Evolutionary conservation across 2,797 vertebrate species (phyloP).

Genomic region (Petrocephalus sullivani): DNA sequence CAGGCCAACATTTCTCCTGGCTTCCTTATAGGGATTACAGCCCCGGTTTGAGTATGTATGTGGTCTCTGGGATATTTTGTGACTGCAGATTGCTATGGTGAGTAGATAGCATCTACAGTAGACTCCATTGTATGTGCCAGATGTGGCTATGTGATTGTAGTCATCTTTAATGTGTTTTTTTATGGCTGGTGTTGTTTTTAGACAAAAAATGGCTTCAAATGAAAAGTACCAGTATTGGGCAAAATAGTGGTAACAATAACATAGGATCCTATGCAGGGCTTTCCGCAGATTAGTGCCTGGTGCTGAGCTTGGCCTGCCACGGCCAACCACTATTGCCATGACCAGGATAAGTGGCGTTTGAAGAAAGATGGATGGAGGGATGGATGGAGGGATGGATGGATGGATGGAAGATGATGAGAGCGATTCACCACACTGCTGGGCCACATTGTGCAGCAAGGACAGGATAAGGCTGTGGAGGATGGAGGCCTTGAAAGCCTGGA

Average conservation of each 20-base stretch:
- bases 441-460: background rate
- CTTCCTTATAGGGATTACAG: background rate
- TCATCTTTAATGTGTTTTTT: background rate
- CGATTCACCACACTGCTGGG: background rate
- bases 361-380: background rate
- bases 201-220: background rate
- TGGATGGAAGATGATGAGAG: background rate
- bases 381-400: background rate
- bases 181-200: background rate
- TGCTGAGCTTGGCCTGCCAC: background rate
- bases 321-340: background rate
- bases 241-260: background rate
- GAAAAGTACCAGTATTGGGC: background rate
- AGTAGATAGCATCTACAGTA: background rate
- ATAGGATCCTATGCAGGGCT: background rate
- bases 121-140: background rate
- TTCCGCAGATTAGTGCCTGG: background rate
- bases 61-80: background rate
- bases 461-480: background rate
- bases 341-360: background rate
- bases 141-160: background rate
- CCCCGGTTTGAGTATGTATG: background rate
- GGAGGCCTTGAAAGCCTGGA: background rate
- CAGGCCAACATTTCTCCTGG: background rate
- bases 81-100: background rate